phyloP scores from a whole-genome alignment of 1,140 invertebrate genomes.

The Alviniconcha marisindica region DNA sequence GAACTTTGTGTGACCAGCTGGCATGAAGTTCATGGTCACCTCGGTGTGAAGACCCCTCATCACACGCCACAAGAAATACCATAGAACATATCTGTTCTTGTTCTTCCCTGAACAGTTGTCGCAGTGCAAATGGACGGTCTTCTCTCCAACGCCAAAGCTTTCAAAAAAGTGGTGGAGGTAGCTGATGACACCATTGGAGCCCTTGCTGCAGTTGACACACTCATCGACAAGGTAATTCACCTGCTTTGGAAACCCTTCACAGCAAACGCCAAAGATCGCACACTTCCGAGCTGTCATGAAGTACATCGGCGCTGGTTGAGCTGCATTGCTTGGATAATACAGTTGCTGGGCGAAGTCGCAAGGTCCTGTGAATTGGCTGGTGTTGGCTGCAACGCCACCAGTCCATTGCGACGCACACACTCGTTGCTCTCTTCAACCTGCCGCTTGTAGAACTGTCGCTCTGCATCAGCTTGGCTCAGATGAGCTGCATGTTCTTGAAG shows the following conservation, averaged over 20 bases:
- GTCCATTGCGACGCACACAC: no score
- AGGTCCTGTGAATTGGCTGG: no score
- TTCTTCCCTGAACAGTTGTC: constrained; percentile 16
- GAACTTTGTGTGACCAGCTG: constrained; percentile 60
- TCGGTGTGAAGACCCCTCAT: constrained; percentile 28
- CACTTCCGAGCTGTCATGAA: neutral
- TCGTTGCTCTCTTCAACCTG: no score
- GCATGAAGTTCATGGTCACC: constrained; percentile 50
- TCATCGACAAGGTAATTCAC: constrained; percentile 6
- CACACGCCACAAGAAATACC: neutral
- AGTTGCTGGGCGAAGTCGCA: no score
- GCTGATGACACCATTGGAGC: neutral
- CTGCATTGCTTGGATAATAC: neutral
- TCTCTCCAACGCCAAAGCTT: neutral
- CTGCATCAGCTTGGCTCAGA: no score
- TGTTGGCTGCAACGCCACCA: no score
- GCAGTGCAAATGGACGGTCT: neutral
- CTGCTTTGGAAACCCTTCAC: neutral
- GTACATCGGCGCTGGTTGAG: neutral
- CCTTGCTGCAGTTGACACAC: neutral
- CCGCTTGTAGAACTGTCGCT: no score
- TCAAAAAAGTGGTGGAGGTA: constrained; percentile 14
- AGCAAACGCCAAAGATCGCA: neutral
- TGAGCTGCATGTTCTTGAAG: no score
- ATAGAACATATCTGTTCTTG: neutral